Evolutionary conservation across 2,888 invertebrate genomes (phyloP), one percentile per base, ranked within the genome.

Genomic region (Entomobrya multifasciata): DNA sequence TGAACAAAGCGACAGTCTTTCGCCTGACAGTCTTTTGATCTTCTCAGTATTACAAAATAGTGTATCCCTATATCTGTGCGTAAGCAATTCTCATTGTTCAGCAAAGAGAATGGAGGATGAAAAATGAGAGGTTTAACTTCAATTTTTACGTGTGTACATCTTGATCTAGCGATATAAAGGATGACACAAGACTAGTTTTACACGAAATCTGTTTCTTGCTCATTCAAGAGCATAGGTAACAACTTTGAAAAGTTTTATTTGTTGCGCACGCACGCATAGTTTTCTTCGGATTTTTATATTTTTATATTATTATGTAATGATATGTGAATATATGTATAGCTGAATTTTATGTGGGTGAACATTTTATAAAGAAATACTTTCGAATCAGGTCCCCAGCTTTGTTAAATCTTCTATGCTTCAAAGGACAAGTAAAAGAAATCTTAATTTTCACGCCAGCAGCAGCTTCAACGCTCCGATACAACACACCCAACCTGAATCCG

Each of bases 391-490:
- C 76, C n/a, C 57, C n/a, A n/a, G n/a, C n/a, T 77, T 57, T 57
- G 57, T 76, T 36, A 22, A 55, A 52, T 77, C 15, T 44, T 15
- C 13, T 60, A 79, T 25, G 78, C 62, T 79, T 65, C 62, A 62
- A 62, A 27, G 49, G 49, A 17, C 36, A 62, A 41, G 22, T 1
- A 79, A 27, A 79, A 79, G 62, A 79, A 27, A 65, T 30, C 47
- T 65, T 79, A 79, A 79, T 79, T 79, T 79, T 52, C 76, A 36
- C 55, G 57, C 55, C 36, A 76, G n/a, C n/a, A 49, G 1, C n/a
- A 49, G 10, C 27, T 1, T 13, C 52, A 65, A 5, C 10, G 20
- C 67, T 4, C 62, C 8, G 5, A 15, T 62, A 30, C n/a, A 10
- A 11, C 65, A 8, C 15, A 15, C 3, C 15, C 49, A 10, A 49